A percentile compares a stretch with the other conserved stretches of the same genome.
phyloP scores from a whole-genome alignment of 1,140 invertebrate genomes.

The Galleria mellonella region DNA sequence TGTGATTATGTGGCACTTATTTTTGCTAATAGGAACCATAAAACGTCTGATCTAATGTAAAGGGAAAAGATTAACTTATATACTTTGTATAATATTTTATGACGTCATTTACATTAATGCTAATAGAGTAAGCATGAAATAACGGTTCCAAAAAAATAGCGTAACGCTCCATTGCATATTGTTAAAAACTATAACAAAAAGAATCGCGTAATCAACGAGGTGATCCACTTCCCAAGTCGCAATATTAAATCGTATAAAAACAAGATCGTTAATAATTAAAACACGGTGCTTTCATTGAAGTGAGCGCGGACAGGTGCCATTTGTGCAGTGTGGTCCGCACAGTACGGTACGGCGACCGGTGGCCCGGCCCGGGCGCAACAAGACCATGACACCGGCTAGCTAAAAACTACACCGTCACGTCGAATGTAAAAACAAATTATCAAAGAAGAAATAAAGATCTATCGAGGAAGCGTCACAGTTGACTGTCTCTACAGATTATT shows the following conservation, averaged over 20 bases:
- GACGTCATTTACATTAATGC: constrained; percentile 7
- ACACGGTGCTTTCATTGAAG: constrained; percentile 46
- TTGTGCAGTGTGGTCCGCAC: constrained; percentile 5
- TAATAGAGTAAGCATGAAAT: constrained; percentile 33
- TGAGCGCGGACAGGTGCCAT: constrained; percentile 47
- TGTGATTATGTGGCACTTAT: no score
- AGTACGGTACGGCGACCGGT: constrained; percentile 3
- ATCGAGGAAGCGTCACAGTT: constrained; percentile 69
- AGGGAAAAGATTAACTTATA: no score
- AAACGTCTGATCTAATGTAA: no score
- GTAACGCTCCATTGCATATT: constrained; percentile 42
- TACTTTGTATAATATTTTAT: no score
- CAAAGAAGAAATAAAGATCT: constrained; percentile 60
- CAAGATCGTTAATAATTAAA: constrained; percentile 67
- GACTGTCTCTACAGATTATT: constrained; percentile 59
- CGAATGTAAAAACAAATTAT: constrained; percentile 68
- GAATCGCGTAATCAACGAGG: constrained; percentile 64
- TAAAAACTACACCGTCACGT: constrained; percentile 58
- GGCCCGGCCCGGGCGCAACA: constrained; percentile 42
- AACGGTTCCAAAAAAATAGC: constrained; percentile 39
- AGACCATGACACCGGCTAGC: constrained; percentile 33
- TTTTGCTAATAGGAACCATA: no score
- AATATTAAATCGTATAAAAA: constrained; percentile 62
- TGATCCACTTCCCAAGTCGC: constrained; percentile 65
- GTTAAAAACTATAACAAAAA: constrained; percentile 61